Percentiles rank a stretch among this genome's conserved stretches.
Conservation (phyloP, 2,888 invertebrate species). For the Pseudococcus longispinus region DNA sequence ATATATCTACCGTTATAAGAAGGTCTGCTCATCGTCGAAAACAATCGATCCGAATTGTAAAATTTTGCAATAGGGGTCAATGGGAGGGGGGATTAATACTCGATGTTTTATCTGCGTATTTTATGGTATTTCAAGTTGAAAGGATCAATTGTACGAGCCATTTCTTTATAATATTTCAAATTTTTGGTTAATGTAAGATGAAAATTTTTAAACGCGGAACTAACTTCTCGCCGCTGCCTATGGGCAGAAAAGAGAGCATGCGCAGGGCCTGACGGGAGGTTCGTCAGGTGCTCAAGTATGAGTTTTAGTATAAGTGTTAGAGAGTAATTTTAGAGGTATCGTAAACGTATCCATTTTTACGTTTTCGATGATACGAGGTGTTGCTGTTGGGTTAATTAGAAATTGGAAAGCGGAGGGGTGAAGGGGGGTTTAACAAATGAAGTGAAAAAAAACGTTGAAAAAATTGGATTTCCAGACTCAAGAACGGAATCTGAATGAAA, state of each 20-base stretch:
- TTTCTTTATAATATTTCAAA: constrained; percentile 32
- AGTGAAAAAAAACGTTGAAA: too few species aligned
- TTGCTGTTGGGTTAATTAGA: too few species aligned
- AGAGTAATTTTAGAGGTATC: background rate
- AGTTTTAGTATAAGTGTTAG: background rate
- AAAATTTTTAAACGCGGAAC: constrained; percentile 47
- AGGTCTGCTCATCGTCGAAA: background rate
- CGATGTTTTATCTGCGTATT: background rate
- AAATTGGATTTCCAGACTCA: too few species aligned
- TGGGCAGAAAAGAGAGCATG: constrained; percentile 57
- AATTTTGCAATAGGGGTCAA: background rate
- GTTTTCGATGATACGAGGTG: too few species aligned
- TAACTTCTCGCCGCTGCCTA: constrained; percentile 57
- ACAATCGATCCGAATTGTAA: background rate
- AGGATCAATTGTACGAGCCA: constrained; percentile 14
- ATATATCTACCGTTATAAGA: background rate
- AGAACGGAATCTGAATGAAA: too few species aligned
- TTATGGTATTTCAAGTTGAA: background rate
- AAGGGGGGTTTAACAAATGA: too few species aligned
- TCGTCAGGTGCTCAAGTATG: constrained; percentile 58
- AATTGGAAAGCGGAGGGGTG: too few species aligned
- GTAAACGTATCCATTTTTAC: too few species aligned
- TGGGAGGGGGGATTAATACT: background rate
- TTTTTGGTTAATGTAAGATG: background rate
- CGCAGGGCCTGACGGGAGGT: constrained; percentile 57